These are phyloP conservation scores for Meandrina meandrites DNA, from an alignment of 92 coral and sea anemone species.

Conservation along the genomic window DNA sequence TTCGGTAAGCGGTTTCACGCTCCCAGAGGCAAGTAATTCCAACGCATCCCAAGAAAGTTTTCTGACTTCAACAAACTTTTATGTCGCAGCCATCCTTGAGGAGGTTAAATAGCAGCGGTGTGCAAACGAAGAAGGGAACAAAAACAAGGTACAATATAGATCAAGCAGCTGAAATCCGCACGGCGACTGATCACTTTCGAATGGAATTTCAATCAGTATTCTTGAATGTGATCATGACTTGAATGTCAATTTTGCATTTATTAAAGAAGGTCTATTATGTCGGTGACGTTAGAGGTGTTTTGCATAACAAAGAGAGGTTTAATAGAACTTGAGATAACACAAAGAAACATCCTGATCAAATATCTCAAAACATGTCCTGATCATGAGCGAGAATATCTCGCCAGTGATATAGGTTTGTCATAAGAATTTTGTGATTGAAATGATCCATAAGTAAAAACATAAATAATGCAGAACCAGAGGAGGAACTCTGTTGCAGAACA, in stretches of 20 bases:
- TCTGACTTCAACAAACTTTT: background rate
- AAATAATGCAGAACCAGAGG: too few species aligned
- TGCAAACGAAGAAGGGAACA: background rate
- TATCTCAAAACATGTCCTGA: background rate
- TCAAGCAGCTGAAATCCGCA: background rate
- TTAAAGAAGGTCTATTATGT: background rate
- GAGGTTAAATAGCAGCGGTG: background rate
- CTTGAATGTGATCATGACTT: background rate
- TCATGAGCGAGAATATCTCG: too few species aligned
- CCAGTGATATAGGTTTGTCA: too few species aligned
- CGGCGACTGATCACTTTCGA: conserved; percentile 22
- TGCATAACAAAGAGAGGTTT: conserved; percentile 24
- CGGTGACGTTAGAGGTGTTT: conserved; percentile 1
- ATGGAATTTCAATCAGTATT: conserved; percentile 32
- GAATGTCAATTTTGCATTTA: conserved; percentile 31
- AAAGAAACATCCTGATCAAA: background rate
- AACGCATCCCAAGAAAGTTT: conserved; percentile 8
- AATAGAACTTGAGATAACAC: background rate
- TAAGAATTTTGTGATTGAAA: too few species aligned
- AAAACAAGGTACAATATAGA: background rate
- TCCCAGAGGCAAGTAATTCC: background rate
- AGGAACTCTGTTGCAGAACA: too few species aligned
- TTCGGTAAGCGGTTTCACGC: background rate
- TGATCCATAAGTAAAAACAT: too few species aligned
- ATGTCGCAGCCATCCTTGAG: background rate